Percentiles rank a stretch among this genome's conserved stretches.
These are phyloP conservation scores for Labeo catla DNA, from an alignment of 2,113 vertebrate species.

Conservation along the genomic window DNA sequence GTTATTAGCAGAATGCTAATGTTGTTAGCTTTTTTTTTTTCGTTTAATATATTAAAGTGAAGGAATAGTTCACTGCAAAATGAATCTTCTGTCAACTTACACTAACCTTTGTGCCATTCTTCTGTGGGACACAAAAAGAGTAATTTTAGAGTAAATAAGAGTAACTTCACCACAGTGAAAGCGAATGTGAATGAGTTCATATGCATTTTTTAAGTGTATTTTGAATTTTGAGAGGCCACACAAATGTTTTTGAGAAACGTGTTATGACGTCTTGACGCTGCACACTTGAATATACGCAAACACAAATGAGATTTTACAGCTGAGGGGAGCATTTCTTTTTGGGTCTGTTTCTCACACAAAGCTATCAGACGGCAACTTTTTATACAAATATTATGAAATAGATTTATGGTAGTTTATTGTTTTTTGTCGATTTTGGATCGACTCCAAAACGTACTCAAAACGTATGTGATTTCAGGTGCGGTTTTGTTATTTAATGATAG, in stretches of 20 bases:
- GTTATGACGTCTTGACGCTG: background rate
- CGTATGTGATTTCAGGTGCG: no score
- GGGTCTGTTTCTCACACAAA: rapidly evolving
- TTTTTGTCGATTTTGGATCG: no score
- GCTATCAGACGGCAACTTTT: no score
- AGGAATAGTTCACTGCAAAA: background rate
- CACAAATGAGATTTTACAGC: background rate
- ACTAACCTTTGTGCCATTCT: background rate
- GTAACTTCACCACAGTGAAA: no score
- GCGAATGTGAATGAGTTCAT: no score
- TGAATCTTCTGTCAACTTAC: background rate
- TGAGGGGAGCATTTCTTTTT: background rate
- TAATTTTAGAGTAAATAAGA: no score
- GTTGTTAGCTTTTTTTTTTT: background rate
- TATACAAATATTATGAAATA: background rate
- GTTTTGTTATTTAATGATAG: no score
- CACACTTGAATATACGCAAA: background rate
- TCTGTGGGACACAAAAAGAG: background rate
- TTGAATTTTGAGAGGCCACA: background rate
- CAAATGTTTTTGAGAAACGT: no score
- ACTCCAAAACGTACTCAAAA: no score
- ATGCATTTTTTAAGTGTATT: no score
- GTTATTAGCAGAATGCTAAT: background rate
- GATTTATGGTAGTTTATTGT: no score
- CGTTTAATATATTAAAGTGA: background rate